Percentiles rank a stretch among this genome's conserved stretches.
These are phyloP conservation scores for Oreochromis grahami DNA, from an alignment of 2,797 vertebrate species.

Conservation along the genomic window DNA sequence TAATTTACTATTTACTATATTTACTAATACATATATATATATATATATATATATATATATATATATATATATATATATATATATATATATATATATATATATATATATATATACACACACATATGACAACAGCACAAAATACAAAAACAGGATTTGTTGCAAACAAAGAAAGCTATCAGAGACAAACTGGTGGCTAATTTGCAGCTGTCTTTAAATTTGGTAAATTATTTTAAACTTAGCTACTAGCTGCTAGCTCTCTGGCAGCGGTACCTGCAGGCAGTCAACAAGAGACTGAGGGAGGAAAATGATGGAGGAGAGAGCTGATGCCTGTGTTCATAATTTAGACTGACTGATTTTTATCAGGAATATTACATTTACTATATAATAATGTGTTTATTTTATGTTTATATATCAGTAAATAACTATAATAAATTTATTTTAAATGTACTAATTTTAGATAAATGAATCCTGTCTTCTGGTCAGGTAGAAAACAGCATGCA, in stretches of 20 bases:
- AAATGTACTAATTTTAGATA: neutral
- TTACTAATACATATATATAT: neutral
- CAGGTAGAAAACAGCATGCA: neutral
- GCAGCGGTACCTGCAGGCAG: neutral
- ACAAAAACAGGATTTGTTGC: neutral
- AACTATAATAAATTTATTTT: neutral
- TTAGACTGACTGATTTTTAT: neutral
- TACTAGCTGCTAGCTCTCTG: neutral
- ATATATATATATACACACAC: fast-evolving
- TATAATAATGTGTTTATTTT: neutral
- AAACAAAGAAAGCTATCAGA: neutral
- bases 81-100: too few species aligned
- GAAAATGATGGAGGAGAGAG: neutral
- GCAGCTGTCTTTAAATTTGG: neutral
- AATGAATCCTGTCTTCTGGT: neutral
- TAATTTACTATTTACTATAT: neutral
- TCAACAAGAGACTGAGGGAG: neutral
- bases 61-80: too few species aligned
- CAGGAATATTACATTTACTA: neutral
- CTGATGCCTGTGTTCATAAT: neutral
- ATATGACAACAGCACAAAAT: neutral
- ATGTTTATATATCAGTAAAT: neutral
- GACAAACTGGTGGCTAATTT: neutral
- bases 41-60: too few species aligned
- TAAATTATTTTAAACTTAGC: neutral